Evolutionary conservation across 2,888 invertebrate species (phyloP), one percentile per base, ranked within the genome.

Genomic region (Neoscelio sp.): DNA sequence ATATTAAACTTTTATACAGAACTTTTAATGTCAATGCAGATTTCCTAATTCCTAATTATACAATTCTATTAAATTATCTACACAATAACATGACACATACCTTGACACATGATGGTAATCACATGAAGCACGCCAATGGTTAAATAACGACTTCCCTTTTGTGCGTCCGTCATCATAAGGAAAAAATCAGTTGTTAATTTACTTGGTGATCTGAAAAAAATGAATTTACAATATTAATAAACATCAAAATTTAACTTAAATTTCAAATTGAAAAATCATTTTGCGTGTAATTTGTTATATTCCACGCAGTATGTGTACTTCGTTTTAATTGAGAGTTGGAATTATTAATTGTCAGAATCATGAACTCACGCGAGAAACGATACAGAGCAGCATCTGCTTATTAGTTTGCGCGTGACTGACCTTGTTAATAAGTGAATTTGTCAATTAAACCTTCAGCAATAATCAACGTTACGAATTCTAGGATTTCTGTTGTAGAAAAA

Each of bases 31-130:
- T n/a, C n/a, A n/a, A n/a, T n/a, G n/a, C n/a, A n/a, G n/a, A n/a
- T n/a, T n/a, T n/a, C n/a, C n/a, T n/a, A n/a, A n/a, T n/a, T n/a
- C n/a, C n/a, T n/a, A n/a, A n/a, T n/a, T n/a, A n/a, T n/a, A n/a
- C n/a, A n/a, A n/a, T n/a, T n/a, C n/a, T n/a, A n/a, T n/a, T n/a
- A n/a, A 28, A 28, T 6, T 28, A 6, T 6, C n/a, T 28, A 8
- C n/a, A 28, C 1, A 28, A 28, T 18, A 48, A 12, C 17, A 46
- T 46, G 35, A 23, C 23, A 68, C 83, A 82, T 83, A 90, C 91
- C 91, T 87, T 91, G 91, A 82, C 91, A 90, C 88, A 90, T 90
- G 84, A 91, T 87, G 44, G 89, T 90, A 79, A 91, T 87, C 54
- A 91, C 89, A 81, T 90, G 90, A n/a, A 91, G 82, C 78, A 91